Conservation (phyloP, 2,113 vertebrate genomes). For the Ptychochromis oligacanthus region DNA sequence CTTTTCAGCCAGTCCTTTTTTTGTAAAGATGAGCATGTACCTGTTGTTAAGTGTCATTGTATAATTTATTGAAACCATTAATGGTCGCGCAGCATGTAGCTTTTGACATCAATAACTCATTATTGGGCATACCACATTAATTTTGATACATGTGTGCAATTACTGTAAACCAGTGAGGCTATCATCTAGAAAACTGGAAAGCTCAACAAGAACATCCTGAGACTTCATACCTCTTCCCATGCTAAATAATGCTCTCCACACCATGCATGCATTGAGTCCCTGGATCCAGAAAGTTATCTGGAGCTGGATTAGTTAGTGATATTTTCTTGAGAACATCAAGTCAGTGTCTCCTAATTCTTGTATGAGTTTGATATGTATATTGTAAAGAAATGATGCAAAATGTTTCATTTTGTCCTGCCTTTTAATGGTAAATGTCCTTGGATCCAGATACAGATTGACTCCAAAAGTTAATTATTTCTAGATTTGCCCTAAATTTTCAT, state of each 20-base stretch:
- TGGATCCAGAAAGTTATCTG: background rate
- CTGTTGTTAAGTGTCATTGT: constrained; percentile 12
- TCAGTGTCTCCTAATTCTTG: background rate
- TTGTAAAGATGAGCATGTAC: constrained; percentile 1
- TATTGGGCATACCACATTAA: constrained; percentile 33
- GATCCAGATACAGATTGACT: background rate
- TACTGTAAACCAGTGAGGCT: constrained; percentile 7
- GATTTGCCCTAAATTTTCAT: background rate
- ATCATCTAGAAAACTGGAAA: background rate
- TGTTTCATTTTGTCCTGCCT: background rate
- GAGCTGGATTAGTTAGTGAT: background rate
- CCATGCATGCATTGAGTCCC: background rate
- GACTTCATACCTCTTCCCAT: background rate
- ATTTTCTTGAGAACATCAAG: background rate
- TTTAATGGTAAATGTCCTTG: background rate
- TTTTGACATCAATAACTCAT: constrained; percentile 54
- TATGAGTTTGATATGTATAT: background rate
- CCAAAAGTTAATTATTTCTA: background rate
- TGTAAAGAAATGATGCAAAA: background rate
- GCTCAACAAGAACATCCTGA: background rate
- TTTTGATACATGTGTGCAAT: constrained; percentile 47
- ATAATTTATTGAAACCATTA: constrained; percentile 44
- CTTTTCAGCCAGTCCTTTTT: background rate
- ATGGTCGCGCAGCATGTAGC: constrained; percentile 18
- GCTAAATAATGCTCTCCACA: background rate